These are phyloP conservation scores for Cheirogaleus major DNA, from an alignment of 2,797 vertebrate genomes.

Conservation along the genomic window DNA sequence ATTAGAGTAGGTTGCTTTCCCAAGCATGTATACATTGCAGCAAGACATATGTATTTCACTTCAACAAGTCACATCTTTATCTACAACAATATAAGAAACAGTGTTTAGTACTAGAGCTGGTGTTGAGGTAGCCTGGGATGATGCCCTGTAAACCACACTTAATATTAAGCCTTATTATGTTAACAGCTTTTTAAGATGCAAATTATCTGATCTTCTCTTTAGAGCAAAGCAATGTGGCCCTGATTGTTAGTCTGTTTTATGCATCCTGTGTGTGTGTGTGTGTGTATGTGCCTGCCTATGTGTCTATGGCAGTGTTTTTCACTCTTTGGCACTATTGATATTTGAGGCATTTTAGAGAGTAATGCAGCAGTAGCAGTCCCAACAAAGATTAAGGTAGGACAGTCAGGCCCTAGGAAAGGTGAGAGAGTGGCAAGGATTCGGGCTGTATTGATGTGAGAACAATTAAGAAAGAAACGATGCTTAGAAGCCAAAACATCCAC, in stretches of 20 bases:
- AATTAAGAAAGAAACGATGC: background rate
- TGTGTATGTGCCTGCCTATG: too few species aligned
- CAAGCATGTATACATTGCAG: background rate
- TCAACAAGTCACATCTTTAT: background rate
- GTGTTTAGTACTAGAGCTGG: background rate
- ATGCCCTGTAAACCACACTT: background rate
- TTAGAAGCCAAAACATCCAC: background rate
- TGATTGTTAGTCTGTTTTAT: background rate
- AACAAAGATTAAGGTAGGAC: background rate
- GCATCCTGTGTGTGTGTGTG: background rate
- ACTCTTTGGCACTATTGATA: background rate
- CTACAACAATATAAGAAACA: background rate
- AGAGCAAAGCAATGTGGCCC: background rate
- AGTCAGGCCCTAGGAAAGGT: background rate
- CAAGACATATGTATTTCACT: background rate
- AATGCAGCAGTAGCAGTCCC: background rate
- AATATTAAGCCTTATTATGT: background rate
- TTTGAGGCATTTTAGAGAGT: background rate
- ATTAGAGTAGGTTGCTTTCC: background rate
- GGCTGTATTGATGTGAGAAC: background rate
- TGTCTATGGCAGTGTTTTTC: background rate
- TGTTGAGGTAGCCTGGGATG: background rate
- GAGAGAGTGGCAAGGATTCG: background rate
- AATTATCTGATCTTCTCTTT: background rate
- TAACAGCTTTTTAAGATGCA: background rate